Evolutionary conservation across 37 sponge, comb jelly and placozoan genomes (phyloP).

Genomic region (Diacarnus erythraeanus): DNA sequence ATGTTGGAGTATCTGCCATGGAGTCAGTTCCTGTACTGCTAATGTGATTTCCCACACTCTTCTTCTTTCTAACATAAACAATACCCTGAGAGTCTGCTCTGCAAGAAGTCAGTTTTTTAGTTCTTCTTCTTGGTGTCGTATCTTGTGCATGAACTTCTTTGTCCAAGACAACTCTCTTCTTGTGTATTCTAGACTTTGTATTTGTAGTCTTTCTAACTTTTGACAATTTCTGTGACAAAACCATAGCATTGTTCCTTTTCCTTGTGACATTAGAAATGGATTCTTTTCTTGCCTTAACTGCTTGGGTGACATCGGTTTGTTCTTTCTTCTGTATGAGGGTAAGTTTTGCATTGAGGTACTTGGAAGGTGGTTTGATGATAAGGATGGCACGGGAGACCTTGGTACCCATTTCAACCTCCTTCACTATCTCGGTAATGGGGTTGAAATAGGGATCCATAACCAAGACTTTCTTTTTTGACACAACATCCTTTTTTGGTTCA

Average conservation of each 20-base stretch:
- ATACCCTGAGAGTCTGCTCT: neutral
- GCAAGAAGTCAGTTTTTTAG: neutral
- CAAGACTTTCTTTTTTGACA: neutral
- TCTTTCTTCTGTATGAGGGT: slow-evolving; percentile 34
- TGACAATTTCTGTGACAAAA: neutral
- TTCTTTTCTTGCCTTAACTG: neutral
- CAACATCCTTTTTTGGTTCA: neutral
- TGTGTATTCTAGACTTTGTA: neutral
- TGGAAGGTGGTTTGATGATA: slow-evolving; percentile 36
- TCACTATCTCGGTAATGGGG: slow-evolving; percentile 50
- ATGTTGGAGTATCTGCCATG: neutral
- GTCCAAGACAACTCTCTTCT: neutral
- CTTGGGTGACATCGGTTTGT: neutral
- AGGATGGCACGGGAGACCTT: slow-evolving; percentile 60
- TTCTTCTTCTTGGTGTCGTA: neutral
- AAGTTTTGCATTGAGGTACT: slow-evolving; percentile 30
- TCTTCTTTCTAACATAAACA: neutral
- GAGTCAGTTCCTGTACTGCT: neutral
- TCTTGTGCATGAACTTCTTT: neutral
- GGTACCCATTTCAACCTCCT: slow-evolving; percentile 34
- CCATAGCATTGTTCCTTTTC: neutral
- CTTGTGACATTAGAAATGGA: neutral
- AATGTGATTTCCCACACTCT: neutral
- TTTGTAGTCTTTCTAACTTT: neutral
- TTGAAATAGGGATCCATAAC: neutral